Conservation (phyloP, 2,888 invertebrate species). For the Acronicta leporina region DNA sequence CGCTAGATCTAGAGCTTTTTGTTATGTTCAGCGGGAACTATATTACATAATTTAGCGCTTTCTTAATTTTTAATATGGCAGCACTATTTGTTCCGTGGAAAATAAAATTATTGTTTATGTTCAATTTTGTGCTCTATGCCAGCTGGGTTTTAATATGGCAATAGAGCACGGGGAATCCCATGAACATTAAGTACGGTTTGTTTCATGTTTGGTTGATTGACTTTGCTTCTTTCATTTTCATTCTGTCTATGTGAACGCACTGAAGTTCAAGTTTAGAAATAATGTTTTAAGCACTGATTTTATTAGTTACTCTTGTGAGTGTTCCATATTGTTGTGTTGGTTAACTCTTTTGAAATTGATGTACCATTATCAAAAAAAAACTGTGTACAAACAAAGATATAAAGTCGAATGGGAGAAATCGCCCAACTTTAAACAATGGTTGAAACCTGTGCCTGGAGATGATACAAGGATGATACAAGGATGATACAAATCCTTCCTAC, state of each 20-base stretch:
- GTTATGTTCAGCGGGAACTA: no score
- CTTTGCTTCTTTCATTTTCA: conserved; percentile 34
- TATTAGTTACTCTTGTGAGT: conserved; percentile 30
- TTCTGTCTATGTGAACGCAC: conserved; percentile 35
- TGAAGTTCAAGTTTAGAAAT: conserved; percentile 40
- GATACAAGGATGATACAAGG: conserved; percentile 28
- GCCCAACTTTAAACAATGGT: conserved; percentile 37
- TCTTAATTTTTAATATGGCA: conserved; percentile 26
- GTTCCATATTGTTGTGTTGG: conserved; percentile 31
- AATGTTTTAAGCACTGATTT: conserved; percentile 29
- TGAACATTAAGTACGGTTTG: conserved; percentile 9
- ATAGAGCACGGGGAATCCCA: conserved; percentile 1
- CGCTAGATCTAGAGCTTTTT: no score
- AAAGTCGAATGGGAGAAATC: conserved; percentile 37
- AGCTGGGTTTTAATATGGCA: conserved; percentile 12
- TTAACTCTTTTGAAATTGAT: conserved; percentile 34
- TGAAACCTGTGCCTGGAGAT: conserved; percentile 43
- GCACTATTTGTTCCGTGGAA: conserved; percentile 21
- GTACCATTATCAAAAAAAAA: conserved; percentile 29
- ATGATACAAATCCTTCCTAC: no score
- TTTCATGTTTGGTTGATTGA: conserved; percentile 31
- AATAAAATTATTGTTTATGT: conserved; percentile 16
- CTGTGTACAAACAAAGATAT: conserved; percentile 25
- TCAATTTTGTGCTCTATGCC: conserved; percentile 26
- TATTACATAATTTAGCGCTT: no score